Evolutionary conservation across 1,140 invertebrate genomes (phyloP), one percentile per base, ranked within the genome.

Genomic region (Mycetomoellerius zeteki): DNA sequence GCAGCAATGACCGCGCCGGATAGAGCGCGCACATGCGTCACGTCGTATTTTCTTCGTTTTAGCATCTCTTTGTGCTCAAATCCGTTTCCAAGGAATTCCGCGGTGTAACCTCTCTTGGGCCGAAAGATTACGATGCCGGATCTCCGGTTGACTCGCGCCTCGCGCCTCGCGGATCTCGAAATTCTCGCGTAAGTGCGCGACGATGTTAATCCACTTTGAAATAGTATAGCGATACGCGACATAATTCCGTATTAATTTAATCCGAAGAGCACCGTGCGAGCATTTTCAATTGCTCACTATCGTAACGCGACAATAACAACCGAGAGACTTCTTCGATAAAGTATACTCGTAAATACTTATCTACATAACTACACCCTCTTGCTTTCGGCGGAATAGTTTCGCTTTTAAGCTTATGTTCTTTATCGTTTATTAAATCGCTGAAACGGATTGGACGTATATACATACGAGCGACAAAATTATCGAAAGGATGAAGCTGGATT

Each of bases 21-120:
- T 69, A 77, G 78, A 82, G 24, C 54, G 33, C 54, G 21, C 12
- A 27, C 37, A 67, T 67, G 62, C 27, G 65, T 72, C 72, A 47
- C 56, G 21, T 47, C 12, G 24, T 37, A 54, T 88, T 58, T 50
- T 85, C 69, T 69, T 52, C 60, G 50, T 24, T 56, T 24, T 58
- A 14, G 14, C 24, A 16, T 21, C 72, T 50, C 64, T 62, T 75
- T 50, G 76, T 50, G n/a, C 58, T 33, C 64, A 89, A 89, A 90
- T 90, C 77, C 85, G 54, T 27, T 65, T 62, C 24, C 77, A 87
- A 82, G 84, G 72, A 90, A 86, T 77, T 84, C 21, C 24, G 19
- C 30, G 47, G 6, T 3, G 12, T 37, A 33, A 12, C 5, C 54
- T 50, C 27, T 19, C 37, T 8, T 19, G n/a, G 16, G 19, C 19